These are phyloP conservation scores for Squalus acanthias DNA, from an alignment of 2,797 vertebrate species.

Conservation along the genomic window DNA sequence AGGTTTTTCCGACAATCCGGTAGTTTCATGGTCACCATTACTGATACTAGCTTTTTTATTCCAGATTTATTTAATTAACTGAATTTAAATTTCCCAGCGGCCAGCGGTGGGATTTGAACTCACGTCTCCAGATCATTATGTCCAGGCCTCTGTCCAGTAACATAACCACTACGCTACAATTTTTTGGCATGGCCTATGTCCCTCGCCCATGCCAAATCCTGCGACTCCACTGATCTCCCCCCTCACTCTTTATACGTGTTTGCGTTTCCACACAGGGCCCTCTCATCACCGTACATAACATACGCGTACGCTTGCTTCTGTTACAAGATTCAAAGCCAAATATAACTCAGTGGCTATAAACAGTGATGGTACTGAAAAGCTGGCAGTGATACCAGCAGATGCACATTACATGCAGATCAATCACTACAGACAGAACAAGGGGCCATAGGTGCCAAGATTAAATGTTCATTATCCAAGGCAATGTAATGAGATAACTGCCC, in stretches of 20 bases:
- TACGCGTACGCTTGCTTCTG: neutral
- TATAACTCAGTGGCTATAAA: neutral
- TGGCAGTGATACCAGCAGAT: neutral
- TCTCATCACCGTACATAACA: neutral
- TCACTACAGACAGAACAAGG: neutral
- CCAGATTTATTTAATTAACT: too few relatives aligned
- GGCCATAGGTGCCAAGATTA: neutral
- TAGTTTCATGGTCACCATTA: too few relatives aligned
- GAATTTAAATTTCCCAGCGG: too few relatives aligned
- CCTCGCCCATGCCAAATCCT: neutral
- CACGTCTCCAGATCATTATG: too few relatives aligned
- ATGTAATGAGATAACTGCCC: neutral
- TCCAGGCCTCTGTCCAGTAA: too few relatives aligned
- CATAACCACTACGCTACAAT: neutral
- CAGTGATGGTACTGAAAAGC: neutral
- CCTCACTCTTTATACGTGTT: neutral
- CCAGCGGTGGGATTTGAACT: too few relatives aligned
- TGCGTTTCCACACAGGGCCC: neutral
- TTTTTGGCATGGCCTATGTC: neutral
- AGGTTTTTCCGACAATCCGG: too few relatives aligned
- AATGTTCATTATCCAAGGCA: neutral
- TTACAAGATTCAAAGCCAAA: too few relatives aligned
- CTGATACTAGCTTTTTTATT: too few relatives aligned
- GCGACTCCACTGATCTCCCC: too few relatives aligned
- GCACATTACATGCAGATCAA: neutral